Evolutionary conservation across 2,888 invertebrate species (phyloP), one percentile per base, ranked within the genome.

Genomic region (Agonopterix arenella): DNA sequence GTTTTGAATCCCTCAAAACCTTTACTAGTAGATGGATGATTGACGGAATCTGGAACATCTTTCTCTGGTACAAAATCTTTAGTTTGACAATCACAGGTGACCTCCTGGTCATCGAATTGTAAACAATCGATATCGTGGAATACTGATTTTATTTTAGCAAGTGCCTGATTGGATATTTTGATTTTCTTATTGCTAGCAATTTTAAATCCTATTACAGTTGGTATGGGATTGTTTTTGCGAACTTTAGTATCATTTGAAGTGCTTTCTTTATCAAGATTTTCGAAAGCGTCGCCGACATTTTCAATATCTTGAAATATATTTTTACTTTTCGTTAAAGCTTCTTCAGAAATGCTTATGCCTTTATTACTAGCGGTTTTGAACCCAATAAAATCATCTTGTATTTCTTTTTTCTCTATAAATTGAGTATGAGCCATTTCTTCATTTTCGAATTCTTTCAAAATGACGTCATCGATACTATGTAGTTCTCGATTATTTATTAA

Each of bases 131-230:
- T 61, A 59, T 70, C 65, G 53, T 63, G 56, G 28, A 70, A 70
- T 18, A 79, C 51, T 38, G 58, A 60, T 58, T 67, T 68, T 36
- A 66, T 62, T 52, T 54, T 61, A 2, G 54, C 52, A 11, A 67
- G 46, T 8, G 75, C 67, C 50, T 60, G 57, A 16, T 71, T 64
- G 11, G 76, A 73, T 7, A 81, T 53, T 51, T 62, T 55, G 7
- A 85, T 70, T 16, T 57, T 63, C 62, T 79, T 81, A 16, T 77
- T 76, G 56, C 72, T 76, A 4, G 81, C 83, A 38, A 78, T 76
- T 52, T 62, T 64, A 58, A 85, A 84, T 45, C 81, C 84, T 16
- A 28, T 28, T 28, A 28, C 28, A 28, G 28, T 5, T 28, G 28
- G 28, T 5, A 28, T 28, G 5, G 28, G 28, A 28, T 28, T 28